A percentile compares a stretch with the other conserved stretches of the same genome.
phyloP scores from a whole-genome alignment of 2,797 vertebrate species.

The Anniella stebbinsi region DNA sequence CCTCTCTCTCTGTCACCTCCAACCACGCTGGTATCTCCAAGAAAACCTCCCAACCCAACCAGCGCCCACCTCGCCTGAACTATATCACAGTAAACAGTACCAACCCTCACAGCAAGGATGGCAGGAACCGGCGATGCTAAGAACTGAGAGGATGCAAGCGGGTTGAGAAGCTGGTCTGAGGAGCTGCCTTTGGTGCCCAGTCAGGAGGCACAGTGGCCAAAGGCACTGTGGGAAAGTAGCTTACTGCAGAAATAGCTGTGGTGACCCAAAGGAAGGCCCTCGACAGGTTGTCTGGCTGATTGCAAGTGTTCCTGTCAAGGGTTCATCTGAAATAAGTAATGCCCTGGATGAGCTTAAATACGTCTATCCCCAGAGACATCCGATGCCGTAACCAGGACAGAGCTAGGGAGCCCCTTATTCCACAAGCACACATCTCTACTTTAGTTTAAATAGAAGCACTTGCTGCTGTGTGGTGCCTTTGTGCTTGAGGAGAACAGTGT shows the following conservation, averaged over 20 bases:
- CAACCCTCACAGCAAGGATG: slow-evolving; percentile 47
- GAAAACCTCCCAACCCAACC: slow-evolving; percentile 73
- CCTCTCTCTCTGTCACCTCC: slow-evolving; percentile 61
- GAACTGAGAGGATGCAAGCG: not conserved
- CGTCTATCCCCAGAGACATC: not conserved
- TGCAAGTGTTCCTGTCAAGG: not conserved
- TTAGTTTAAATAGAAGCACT: not conserved
- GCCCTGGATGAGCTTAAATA: not conserved
- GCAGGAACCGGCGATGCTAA: slow-evolving; percentile 23
- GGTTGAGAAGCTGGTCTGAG: not conserved
- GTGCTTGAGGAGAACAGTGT: not conserved
- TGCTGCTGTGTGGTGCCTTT: slow-evolving; percentile 5
- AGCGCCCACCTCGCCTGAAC: slow-evolving; percentile 77
- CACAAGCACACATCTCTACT: not conserved
- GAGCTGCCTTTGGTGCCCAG: not conserved
- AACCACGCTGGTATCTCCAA: slow-evolving; percentile 74
- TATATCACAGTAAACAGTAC: slow-evolving; percentile 75
- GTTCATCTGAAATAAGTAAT: not conserved
- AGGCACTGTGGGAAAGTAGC: not conserved
- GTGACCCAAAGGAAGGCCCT: not conserved
- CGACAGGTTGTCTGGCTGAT: not conserved
- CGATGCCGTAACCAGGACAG: not conserved
- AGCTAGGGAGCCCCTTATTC: not conserved
- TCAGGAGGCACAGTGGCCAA: not conserved
- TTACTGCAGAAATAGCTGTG: not conserved